Percentiles rank a stretch among this genome's conserved stretches.
Conservation (phyloP, 1,140 invertebrate species). For the Lasaia peninsularis region DNA sequence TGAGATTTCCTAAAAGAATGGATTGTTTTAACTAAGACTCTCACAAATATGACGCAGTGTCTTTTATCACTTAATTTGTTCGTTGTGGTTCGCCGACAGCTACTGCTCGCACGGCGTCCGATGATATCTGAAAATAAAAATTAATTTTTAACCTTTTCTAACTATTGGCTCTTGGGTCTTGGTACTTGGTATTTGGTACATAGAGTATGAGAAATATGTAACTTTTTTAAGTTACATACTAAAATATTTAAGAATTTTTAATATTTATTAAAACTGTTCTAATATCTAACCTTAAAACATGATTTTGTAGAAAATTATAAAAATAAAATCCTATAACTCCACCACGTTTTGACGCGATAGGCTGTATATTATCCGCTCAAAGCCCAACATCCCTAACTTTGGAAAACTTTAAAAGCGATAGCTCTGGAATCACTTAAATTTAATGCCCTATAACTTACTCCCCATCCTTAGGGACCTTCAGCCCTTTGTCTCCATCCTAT, state of each 20-base stretch:
- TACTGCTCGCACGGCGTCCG: slow-evolving; percentile 68
- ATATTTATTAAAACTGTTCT: too few relatives aligned
- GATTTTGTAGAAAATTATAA: too few relatives aligned
- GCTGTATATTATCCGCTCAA: slow-evolving; percentile 26
- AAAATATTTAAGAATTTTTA: too few relatives aligned
- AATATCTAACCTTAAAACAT: too few relatives aligned
- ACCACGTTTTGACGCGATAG: slow-evolving; percentile 6
- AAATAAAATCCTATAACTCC: too few relatives aligned
- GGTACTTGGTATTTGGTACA: too few relatives aligned
- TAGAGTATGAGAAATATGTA: too few relatives aligned
- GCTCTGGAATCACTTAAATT: slow-evolving; percentile 64
- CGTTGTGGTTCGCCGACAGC: slow-evolving; percentile 62
- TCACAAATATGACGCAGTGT: slow-evolving; percentile 51
- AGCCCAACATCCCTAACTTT: slow-evolving; percentile 30
- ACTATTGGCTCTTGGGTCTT: too few relatives aligned
- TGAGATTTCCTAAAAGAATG: slow-evolving; percentile 53
- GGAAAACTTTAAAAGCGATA: slow-evolving; percentile 58
- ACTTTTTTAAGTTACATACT: too few relatives aligned
- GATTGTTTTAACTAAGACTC: slow-evolving; percentile 49
- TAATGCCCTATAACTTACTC: slow-evolving; percentile 67
- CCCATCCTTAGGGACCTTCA: slow-evolving; percentile 29
- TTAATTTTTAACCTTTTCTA: neutral
- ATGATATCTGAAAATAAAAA: slow-evolving; percentile 57
- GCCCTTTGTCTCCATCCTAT: slow-evolving; percentile 50
- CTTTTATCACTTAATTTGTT: slow-evolving; percentile 62